Evolutionary conservation across 2,888 invertebrate genomes (phyloP).

Genomic region (Ferrisia virgata): DNA sequence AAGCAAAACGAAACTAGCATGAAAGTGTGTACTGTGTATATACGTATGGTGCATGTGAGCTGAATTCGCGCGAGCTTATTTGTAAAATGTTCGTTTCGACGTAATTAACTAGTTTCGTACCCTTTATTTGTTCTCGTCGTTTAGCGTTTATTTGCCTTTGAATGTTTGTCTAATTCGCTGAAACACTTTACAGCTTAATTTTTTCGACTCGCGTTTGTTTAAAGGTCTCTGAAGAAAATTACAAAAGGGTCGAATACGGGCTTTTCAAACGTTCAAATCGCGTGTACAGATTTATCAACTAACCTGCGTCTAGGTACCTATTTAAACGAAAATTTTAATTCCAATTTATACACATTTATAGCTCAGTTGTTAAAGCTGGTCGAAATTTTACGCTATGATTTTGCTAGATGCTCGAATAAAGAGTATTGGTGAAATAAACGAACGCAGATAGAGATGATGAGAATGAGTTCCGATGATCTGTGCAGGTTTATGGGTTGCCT

Average conservation of each 20-base stretch:
- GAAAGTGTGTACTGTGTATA: not conserved
- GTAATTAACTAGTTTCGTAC: constrained; percentile 6
- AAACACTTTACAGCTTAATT: not conserved
- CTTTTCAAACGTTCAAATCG: not conserved
- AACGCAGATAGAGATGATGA: too few species aligned
- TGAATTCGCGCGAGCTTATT: not conserved
- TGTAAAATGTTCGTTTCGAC: not conserved
- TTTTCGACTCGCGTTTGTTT: not conserved
- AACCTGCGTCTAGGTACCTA: too few species aligned
- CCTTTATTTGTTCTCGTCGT: not conserved
- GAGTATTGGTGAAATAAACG: too few species aligned
- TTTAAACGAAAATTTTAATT: too few species aligned
- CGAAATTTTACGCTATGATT: too few species aligned
- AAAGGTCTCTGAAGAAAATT: not conserved
- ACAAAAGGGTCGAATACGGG: not conserved
- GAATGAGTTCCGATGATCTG: too few species aligned
- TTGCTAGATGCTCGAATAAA: too few species aligned
- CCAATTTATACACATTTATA: too few species aligned
- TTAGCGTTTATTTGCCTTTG: not conserved
- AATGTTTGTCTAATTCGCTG: constrained; percentile 17
- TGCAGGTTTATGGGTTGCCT: too few species aligned
- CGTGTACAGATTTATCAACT: too few species aligned
- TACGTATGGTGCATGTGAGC: too few species aligned
- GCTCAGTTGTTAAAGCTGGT: too few species aligned
- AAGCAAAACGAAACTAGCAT: not conserved